Evolutionary conservation across 2,797 vertebrate species (phyloP).

Genomic region (Sebastes vulpes): DNA sequence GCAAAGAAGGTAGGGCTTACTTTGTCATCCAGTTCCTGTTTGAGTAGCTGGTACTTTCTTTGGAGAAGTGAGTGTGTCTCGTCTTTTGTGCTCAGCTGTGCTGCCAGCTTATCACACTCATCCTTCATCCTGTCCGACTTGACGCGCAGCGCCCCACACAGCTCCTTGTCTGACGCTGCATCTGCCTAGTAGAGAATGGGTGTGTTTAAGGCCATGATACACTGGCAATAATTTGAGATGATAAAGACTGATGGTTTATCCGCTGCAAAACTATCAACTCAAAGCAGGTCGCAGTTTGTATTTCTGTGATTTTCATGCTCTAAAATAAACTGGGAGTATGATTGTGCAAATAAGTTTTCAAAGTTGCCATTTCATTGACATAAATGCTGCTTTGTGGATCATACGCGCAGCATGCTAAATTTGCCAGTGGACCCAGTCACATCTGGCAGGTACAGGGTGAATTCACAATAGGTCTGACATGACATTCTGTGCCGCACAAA

Average conservation of each 20-base stretch:
- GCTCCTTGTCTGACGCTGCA: constrained; percentile 87
- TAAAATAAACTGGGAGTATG: neutral
- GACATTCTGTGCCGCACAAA: neutral
- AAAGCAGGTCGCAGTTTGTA: neutral
- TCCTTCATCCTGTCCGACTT: constrained; percentile 93
- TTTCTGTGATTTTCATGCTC: neutral
- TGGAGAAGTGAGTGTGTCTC: constrained; percentile 86
- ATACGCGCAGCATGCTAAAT: neutral
- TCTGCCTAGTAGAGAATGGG: constrained; percentile 83
- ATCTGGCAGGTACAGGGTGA: neutral
- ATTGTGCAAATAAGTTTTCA: neutral
- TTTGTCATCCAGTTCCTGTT: constrained; percentile 91
- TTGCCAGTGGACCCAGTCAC: neutral
- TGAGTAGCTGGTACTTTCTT: constrained; percentile 87
- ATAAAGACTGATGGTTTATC: neutral
- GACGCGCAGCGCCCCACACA: constrained; percentile 82
- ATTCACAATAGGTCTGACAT: neutral
- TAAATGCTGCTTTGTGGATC: neutral
- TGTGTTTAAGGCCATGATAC: constrained; percentile 9
- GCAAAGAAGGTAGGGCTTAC: constrained; percentile 74
- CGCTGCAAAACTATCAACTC: neutral
- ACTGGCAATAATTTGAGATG: constrained; percentile 6
- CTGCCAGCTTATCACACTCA: constrained; percentile 91
- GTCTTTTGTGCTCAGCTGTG: constrained; percentile 86
- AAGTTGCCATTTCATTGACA: neutral